A percentile compares a stretch with the other conserved stretches of the same genome.
Conservation (phyloP, 2,113 vertebrate species). For the Orthonyx spaldingii region DNA sequence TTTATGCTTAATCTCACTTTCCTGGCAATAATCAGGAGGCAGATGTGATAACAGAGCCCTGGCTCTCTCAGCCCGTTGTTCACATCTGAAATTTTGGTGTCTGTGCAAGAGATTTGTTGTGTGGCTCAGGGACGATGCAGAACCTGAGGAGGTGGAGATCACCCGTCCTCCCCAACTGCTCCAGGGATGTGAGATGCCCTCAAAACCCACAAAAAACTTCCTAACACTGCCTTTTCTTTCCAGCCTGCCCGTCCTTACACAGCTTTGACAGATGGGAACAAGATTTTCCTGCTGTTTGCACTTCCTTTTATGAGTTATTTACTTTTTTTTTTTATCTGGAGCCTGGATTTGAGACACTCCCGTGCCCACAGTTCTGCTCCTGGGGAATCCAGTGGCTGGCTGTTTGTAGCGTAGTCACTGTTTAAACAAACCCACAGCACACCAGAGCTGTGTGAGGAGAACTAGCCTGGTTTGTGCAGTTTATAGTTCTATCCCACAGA, state of each 20-base stretch:
- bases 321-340: neutral
- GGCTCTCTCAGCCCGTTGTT: neutral
- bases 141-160: neutral
- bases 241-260: neutral
- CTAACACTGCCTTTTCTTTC: neutral
- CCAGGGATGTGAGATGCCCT: neutral
- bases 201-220: neutral
- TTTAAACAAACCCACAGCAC: neutral
- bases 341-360: neutral
- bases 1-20: neutral
- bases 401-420: neutral
- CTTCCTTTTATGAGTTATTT: conserved; percentile 12
- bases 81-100: neutral
- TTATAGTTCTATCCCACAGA: neutral
- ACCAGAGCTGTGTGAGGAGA: neutral
- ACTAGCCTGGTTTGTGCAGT: neutral
- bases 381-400: neutral
- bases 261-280: neutral
- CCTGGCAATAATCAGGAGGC: neutral
- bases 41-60: neutral
- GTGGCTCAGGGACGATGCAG: neutral
- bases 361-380: neutral
- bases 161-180: neutral
- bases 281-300: neutral
- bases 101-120: neutral